Evolutionary conservation across 2,888 invertebrate species (phyloP).

Genomic region (Brachypterus glaber): DNA sequence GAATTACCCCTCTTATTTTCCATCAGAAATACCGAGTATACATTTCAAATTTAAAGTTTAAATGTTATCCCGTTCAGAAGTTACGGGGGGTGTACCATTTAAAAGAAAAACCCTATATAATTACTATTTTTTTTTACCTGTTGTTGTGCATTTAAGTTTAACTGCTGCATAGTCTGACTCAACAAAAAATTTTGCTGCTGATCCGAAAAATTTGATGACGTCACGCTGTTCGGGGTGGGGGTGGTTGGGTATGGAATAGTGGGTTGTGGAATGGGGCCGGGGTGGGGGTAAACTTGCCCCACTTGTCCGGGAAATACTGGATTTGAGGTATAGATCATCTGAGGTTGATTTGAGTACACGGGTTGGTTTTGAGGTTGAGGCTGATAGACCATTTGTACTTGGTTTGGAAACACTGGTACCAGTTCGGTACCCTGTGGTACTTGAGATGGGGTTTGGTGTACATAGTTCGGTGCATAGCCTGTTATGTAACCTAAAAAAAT

Average conservation of each 20-base stretch:
- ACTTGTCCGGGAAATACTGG: conserved; percentile 16
- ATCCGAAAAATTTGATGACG: too few relatives aligned
- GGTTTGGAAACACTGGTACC: conserved; percentile 28
- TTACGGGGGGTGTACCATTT: too few relatives aligned
- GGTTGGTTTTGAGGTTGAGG: conserved; percentile 23
- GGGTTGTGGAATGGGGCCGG: conserved; percentile 5
- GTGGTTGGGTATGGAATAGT: conserved; percentile 25
- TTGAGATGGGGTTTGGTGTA: conserved; percentile 17
- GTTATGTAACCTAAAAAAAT: conserved; percentile 15
- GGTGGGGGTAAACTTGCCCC: conserved; percentile 10
- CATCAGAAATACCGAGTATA: too few relatives aligned
- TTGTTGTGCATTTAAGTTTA: conserved; percentile 14
- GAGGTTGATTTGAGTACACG: conserved; percentile 29
- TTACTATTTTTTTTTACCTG: too few relatives aligned
- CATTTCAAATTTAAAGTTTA: too few relatives aligned
- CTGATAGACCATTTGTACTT: conserved; percentile 29
- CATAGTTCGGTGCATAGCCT: conserved; percentile 11
- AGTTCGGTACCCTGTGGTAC: conserved; percentile 24
- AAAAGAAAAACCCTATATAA: too few relatives aligned
- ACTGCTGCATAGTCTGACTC: too few relatives aligned
- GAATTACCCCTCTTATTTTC: too few relatives aligned
- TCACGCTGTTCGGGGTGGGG: conserved; percentile 31
- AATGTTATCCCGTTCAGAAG: too few relatives aligned
- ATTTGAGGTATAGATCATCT: conserved; percentile 31
- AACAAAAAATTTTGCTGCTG: too few relatives aligned